Conservation (phyloP, 2,888 invertebrate genomes). For the Aphelenchoides bicaudatus region DNA sequence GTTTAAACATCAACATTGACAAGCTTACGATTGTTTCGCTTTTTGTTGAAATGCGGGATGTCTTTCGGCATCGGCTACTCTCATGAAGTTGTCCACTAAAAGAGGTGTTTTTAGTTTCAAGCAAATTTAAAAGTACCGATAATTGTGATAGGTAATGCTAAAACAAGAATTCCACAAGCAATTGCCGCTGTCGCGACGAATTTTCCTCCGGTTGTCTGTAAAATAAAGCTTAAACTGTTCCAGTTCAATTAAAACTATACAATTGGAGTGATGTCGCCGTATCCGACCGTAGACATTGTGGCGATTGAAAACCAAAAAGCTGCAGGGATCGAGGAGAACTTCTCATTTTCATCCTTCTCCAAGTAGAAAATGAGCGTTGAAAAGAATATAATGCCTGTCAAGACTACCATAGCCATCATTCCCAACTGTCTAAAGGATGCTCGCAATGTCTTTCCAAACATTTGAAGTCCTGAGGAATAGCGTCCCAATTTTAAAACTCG, state of each 20-base stretch:
- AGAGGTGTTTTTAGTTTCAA: constrained; percentile 13
- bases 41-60: constrained; percentile 13
- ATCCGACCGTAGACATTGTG: constrained; percentile 55
- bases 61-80: constrained; percentile 50
- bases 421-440: constrained; percentile 48
- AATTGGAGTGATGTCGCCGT: constrained; percentile 49
- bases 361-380: constrained; percentile 54
- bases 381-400: constrained; percentile 57
- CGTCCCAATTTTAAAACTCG: constrained; percentile 55
- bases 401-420: constrained; percentile 58
- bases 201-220: constrained; percentile 44
- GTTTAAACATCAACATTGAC: background rate
- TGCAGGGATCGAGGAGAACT: constrained; percentile 53
- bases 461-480: constrained; percentile 53
- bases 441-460: constrained; percentile 56
- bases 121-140: constrained; percentile 33
- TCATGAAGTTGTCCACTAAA: constrained; percentile 58
- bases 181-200: constrained; percentile 50
- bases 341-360: constrained; percentile 52
- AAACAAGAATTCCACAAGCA: constrained; percentile 31
- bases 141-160: constrained; percentile 36
- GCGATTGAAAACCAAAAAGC: constrained; percentile 56
- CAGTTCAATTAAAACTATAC: constrained; percentile 30
- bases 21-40: background rate
- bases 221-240: no score